phyloP scores from a whole-genome alignment of 53 echinoderm and acorn worm genomes.

The Temnopleurus reevesii region DNA sequence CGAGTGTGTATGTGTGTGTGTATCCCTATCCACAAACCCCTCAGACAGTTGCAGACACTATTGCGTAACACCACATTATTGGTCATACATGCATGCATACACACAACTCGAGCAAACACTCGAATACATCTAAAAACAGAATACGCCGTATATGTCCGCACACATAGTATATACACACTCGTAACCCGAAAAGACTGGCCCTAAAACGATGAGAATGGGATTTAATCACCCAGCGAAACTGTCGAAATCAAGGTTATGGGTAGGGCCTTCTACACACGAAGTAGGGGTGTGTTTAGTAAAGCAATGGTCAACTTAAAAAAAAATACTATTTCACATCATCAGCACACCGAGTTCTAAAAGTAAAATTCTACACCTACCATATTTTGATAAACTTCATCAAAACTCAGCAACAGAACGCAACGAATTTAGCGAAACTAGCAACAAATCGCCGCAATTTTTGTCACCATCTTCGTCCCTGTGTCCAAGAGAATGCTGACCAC shows the following conservation, averaged over 20 bases:
- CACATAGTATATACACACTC: neutral
- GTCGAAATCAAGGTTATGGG: conserved; percentile 59
- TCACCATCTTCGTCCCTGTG: conserved; percentile 8
- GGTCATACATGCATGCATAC: conserved; percentile 57
- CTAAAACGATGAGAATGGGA: conserved; percentile 46
- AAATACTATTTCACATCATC: neutral
- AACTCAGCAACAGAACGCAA: neutral
- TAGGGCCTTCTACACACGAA: conserved; percentile 11
- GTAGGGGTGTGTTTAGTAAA: neutral
- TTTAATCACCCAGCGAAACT: conserved; percentile 57
- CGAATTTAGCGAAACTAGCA: neutral
- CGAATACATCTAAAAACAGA: conserved; percentile 18
- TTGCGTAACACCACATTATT: conserved; percentile 56
- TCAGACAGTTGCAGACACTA: conserved; percentile 43
- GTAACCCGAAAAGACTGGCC: neutral
- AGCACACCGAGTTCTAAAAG: neutral
- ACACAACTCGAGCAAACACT: conserved; percentile 23
- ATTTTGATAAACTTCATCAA: neutral
- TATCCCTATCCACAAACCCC: neutral
- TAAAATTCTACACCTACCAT: too few relatives aligned
- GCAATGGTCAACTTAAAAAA: neutral
- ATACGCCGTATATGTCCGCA: too few relatives aligned
- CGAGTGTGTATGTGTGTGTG: too few relatives aligned
- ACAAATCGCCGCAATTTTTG: neutral
- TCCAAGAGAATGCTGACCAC: conserved; percentile 32